Base-by-base conservation (phyloP, 2,888 invertebrate species). In the Eilema sororculum region DNA sequence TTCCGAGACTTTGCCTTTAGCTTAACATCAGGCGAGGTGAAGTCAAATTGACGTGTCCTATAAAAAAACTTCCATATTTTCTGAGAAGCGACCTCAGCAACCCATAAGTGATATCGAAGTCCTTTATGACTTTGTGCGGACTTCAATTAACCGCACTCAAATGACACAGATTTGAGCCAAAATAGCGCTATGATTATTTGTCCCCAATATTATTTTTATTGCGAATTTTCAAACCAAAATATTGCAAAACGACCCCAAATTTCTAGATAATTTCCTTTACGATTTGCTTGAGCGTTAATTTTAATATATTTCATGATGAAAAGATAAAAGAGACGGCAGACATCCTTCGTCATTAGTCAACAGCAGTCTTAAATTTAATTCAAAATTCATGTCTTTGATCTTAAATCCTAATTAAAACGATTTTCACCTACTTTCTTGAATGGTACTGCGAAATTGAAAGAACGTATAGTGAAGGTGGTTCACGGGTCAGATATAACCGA, bases 401-500 rank as follows among this genome's bases (percentile, higher is more conserved):
- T 41, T 10, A 62, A 41, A 24, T 25, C 24, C 41, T 62, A 41
- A 9, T 62, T 41, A 62, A 41, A 62, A 22, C 41, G 3, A 25
- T 56, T 56, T 67, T 52, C 28, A 58, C 13, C 58, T 58, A 52
- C n/a, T 52, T 9, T n/a, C n/a, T n/a, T 52, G 20, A 46, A 41
- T 16, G 41, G 41, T 46, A 20, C 20, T 3, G 16, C 3, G 20
- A 6, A 8, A 52, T 9, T 46, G 46, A 46, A 46, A 52, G 52
- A 52, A 52, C 20, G n/a, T 52, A 52, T 13, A 20, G 20, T 20
- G 6, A 6, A 52, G n/a, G n/a, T 52, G 52, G n/a, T 20, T 52
- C 8, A 65, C 69, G 62, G 64, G 61, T 57, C 41, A 62, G 28
- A 37, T 65, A 71, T 24, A 67, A 58, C 69, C 69, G 69, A 78